A percentile compares a stretch with the other conserved stretches of the same genome.
These are phyloP conservation scores for Eriocheir sinensis DNA, from an alignment of 1,140 invertebrate species.

Conservation along the genomic window DNA sequence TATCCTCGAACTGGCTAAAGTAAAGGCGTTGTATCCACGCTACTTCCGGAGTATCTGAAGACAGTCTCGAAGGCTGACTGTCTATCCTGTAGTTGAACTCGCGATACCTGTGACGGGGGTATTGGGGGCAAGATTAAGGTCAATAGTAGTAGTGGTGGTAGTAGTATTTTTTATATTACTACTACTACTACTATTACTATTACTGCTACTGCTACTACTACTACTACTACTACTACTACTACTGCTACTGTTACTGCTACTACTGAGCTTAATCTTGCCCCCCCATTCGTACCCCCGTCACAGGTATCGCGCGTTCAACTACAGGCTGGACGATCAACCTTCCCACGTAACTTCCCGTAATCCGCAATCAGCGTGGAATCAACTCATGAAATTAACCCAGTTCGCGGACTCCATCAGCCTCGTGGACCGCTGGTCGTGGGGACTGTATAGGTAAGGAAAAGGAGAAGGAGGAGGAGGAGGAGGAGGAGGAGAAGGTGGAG, in stretches of 20 bases:
- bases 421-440: constrained; percentile 53
- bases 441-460: constrained; percentile 15
- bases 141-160: background rate
- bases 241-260: background rate
- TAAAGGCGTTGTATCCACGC: background rate
- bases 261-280: background rate
- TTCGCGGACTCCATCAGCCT: constrained; percentile 28
- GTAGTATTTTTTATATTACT: too few species aligned
- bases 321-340: background rate
- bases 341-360: background rate
- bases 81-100: constrained; percentile 59
- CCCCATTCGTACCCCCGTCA: too few species aligned
- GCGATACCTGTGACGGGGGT: constrained; percentile 6
- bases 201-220: too few species aligned
- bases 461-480: too few species aligned
- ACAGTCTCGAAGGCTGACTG: background rate
- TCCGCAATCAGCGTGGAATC: background rate
- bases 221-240: too few species aligned
- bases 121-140: background rate
- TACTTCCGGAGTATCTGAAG: background rate
- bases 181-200: too few species aligned
- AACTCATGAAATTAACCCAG: background rate
- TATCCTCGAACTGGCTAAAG: constrained; percentile 41
- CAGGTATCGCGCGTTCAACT: constrained; percentile 67
- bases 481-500: too few species aligned